These are phyloP conservation scores for Camptogramma bilineatum DNA, from an alignment of 2,888 invertebrate species.

Conservation along the genomic window DNA sequence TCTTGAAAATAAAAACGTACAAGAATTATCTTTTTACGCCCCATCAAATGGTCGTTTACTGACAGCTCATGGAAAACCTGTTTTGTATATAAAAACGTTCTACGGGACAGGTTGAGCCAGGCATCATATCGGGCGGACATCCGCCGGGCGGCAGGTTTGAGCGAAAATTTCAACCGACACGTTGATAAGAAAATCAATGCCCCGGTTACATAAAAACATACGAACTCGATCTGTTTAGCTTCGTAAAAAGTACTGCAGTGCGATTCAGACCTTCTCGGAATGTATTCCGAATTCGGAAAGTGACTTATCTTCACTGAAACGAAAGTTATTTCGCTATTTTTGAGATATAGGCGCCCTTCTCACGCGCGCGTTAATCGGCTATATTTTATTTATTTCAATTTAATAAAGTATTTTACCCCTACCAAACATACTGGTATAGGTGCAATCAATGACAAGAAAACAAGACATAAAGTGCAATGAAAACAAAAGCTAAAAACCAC, in stretches of 20 bases:
- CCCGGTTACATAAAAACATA: slow-evolving; percentile 35
- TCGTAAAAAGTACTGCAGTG: not conserved
- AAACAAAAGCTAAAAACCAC: not conserved
- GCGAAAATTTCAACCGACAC: slow-evolving; percentile 51
- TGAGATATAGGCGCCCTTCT: too few species aligned
- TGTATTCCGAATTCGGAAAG: too few species aligned
- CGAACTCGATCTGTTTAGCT: slow-evolving; percentile 10
- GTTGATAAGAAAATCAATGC: slow-evolving; percentile 57
- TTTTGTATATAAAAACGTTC: slow-evolving; percentile 8
- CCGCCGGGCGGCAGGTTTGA: slow-evolving; percentile 54
- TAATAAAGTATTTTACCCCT: too few species aligned
- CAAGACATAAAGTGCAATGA: not conserved
- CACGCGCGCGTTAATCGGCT: too few species aligned
- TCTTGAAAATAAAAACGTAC: not conserved
- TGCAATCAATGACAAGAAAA: too few species aligned
- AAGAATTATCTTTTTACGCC: not conserved
- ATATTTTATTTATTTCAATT: too few species aligned
- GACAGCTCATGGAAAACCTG: not conserved
- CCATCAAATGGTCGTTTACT: not conserved
- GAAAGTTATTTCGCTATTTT: too few species aligned
- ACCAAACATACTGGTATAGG: too few species aligned
- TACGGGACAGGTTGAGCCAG: slow-evolving; percentile 33
- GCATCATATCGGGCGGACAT: slow-evolving; percentile 57
- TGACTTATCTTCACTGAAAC: too few species aligned
- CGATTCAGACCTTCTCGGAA: too few species aligned